phyloP scores from a whole-genome alignment of 2,113 vertebrate genomes.

The Monopterus albus region DNA sequence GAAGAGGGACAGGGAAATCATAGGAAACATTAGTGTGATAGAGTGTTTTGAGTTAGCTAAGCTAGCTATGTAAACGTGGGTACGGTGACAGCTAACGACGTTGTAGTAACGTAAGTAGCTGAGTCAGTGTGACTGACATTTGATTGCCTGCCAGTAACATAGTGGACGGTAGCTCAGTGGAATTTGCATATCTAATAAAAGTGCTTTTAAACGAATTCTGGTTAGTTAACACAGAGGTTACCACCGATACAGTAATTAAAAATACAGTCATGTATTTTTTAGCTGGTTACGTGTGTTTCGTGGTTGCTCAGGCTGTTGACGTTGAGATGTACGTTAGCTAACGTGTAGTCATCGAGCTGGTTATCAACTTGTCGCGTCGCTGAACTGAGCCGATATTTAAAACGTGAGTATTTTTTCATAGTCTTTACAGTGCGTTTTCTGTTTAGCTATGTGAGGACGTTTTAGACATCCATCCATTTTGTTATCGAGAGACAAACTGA shows the following conservation, averaged over 20 bases:
- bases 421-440: neutral
- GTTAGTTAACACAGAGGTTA: neutral
- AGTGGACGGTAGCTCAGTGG: neutral
- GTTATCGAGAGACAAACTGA: neutral
- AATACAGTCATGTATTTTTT: neutral
- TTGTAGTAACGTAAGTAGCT: slow-evolving; percentile 66
- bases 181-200: neutral
- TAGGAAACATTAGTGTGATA: neutral
- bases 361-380: neutral
- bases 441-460: neutral
- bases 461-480: neutral
- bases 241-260: too few relatives aligned
- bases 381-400: too few relatives aligned
- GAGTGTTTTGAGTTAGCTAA: slow-evolving; percentile 19
- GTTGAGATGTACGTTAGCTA: slow-evolving; percentile 1
- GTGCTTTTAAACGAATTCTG: neutral
- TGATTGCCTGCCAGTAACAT: slow-evolving; percentile 23
- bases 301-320: neutral
- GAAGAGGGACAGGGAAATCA: neutral
- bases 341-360: neutral
- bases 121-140: slow-evolving; percentile 62
- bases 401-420: neutral
- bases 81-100: slow-evolving; percentile 50
- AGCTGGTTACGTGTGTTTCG: neutral
- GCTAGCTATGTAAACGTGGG: slow-evolving; percentile 24